Evolutionary conservation across 2,113 vertebrate genomes (phyloP).

Genomic region (Calyptomena viridis): DNA sequence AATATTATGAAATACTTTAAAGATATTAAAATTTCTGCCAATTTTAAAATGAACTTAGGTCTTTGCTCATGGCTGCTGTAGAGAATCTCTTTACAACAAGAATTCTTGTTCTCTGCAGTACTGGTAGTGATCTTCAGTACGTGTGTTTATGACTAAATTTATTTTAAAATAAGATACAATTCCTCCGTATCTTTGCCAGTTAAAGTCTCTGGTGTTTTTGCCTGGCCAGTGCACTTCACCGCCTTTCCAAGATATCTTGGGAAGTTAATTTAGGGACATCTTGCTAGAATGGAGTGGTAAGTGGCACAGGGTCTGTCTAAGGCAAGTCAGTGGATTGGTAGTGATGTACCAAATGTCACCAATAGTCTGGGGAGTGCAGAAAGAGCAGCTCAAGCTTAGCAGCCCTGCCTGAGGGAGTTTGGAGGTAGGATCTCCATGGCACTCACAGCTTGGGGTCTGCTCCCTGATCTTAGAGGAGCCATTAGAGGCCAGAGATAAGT

Average conservation of each 20-base stretch:
- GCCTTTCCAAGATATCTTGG: not conserved
- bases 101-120: not conserved
- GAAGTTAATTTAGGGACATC: not conserved
- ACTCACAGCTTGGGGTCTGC: not conserved
- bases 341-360: not conserved
- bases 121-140: not conserved
- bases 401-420: not conserved
- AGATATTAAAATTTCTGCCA: not conserved
- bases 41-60: not conserved
- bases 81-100: not conserved
- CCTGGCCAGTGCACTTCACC: not conserved
- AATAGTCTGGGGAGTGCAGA: fast-evolving
- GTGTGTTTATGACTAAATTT: not conserved
- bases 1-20: not conserved
- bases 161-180: not conserved
- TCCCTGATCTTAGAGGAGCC: not conserved
- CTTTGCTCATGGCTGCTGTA: not conserved
- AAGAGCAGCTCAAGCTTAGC: not conserved
- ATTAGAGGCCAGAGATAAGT: not conserved
- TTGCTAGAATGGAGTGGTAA: not conserved
- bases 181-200: not conserved
- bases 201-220: not conserved
- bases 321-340: not conserved
- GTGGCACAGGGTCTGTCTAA: not conserved
- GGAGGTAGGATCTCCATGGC: not conserved